Conservation (phyloP, 1,140 invertebrate species). For the Diabrotica undecimpunctata region DNA sequence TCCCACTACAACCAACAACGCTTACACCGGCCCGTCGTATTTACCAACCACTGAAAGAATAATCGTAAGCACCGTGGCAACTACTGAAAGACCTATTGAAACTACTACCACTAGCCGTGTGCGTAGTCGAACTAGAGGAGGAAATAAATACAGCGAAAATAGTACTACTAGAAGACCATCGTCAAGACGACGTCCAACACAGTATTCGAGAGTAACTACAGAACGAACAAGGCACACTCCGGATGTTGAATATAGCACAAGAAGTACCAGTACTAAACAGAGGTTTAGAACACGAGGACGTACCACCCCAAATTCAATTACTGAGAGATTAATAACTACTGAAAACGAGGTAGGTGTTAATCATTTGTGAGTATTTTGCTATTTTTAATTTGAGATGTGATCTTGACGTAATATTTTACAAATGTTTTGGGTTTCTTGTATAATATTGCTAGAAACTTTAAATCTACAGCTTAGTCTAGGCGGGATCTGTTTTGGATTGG, state of each 20-base stretch:
- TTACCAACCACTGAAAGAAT: constrained; percentile 24
- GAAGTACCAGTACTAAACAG: constrained; percentile 29
- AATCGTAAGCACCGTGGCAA: constrained; percentile 40
- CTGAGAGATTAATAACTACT: constrained; percentile 27
- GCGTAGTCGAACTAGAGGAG: constrained; percentile 36
- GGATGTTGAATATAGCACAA: constrained; percentile 15
- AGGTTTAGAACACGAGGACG: constrained; percentile 39
- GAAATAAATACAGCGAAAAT: constrained; percentile 25
- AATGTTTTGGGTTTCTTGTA: too few species aligned
- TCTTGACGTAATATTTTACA: too few species aligned
- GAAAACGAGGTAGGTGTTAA: constrained; percentile 19
- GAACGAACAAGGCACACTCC: constrained; percentile 50
- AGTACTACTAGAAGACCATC: constrained; percentile 26
- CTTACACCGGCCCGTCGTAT: constrained; percentile 9
- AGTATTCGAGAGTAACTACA: constrained; percentile 29
- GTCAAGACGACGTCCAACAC: constrained; percentile 28
- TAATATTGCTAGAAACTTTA: too few species aligned
- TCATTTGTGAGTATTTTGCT: background rate
- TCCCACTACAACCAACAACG: constrained; percentile 27
- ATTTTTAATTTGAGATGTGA: too few species aligned
- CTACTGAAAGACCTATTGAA: constrained; percentile 47
- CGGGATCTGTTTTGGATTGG: too few species aligned
- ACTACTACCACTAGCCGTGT: constrained; percentile 45
- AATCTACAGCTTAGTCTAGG: too few species aligned
- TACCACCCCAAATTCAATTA: constrained; percentile 23